A percentile compares a stretch with the other conserved stretches of the same genome.
Evolutionary conservation across 2,888 invertebrate genomes (phyloP).

Genomic region (Caradrina clavipalpis): DNA sequence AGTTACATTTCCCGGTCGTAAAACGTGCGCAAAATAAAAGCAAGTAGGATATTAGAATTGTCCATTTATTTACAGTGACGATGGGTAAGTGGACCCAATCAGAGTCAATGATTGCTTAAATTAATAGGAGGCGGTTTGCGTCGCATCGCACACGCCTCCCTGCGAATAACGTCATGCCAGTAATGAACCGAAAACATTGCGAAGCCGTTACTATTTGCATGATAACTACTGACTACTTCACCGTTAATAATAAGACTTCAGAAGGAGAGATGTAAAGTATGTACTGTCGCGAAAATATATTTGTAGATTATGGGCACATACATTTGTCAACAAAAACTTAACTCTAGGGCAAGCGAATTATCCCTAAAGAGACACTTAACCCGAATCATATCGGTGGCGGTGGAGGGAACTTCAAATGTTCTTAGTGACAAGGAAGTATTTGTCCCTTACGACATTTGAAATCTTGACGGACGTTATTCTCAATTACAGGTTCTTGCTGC

Average conservation of each 20-base stretch:
- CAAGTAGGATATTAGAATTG: slow-evolving; percentile 55
- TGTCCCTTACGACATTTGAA: too few species aligned
- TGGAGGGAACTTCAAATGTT: too few species aligned
- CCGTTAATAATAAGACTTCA: neutral
- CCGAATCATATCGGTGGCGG: too few species aligned
- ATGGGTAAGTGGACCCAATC: slow-evolving; percentile 80
- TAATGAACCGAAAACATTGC: slow-evolving; percentile 56
- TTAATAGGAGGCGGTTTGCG: slow-evolving; percentile 77
- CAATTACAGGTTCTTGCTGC: slow-evolving; percentile 95
- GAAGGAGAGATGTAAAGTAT: slow-evolving; percentile 5
- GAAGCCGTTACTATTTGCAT: slow-evolving; percentile 49
- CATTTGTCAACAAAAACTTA: neutral
- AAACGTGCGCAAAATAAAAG: slow-evolving; percentile 50
- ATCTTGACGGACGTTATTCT: slow-evolving; percentile 1
- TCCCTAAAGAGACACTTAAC: neutral
- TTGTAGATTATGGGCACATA: slow-evolving; percentile 2
- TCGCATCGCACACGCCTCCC: slow-evolving; percentile 79
- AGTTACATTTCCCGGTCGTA: slow-evolving; percentile 12
- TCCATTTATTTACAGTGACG: slow-evolving; percentile 65
- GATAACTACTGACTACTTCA: slow-evolving; percentile 27
- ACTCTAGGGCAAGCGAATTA: neutral
- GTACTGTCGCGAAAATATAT: slow-evolving; percentile 10
- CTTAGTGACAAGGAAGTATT: too few species aligned
- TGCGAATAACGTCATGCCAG: slow-evolving; percentile 72
- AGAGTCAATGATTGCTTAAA: slow-evolving; percentile 86